Evolutionary conservation across 2,888 invertebrate genomes (phyloP), one percentile per base, ranked within the genome.

Genomic region (Aphrophora alni): DNA sequence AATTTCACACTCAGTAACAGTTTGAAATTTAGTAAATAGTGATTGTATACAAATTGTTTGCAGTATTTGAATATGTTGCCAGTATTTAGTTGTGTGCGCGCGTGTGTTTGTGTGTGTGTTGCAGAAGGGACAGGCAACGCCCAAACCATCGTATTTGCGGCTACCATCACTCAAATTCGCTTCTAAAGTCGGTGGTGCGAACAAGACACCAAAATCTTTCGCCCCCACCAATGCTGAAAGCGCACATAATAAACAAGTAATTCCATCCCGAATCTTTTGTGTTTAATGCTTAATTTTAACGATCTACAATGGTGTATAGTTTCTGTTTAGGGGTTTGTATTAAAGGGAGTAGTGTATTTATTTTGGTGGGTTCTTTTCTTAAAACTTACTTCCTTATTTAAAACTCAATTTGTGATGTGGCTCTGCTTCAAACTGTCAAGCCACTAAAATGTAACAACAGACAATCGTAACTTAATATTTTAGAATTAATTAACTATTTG

Each of bases 81-180:
- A 51, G 33, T 51, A 38, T 77, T 68, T 33, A 68, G 33, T 33
- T 59, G 77, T 77, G 77, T 77, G 77, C 25, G 77, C 76, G 76
- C 27, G 38, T 77, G 77, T 69, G 77, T 77, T 59, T 59, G 59
- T 59, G 77, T 77, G 77, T 70, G 59, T 77, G 77, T 77, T 77
- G 24, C 77, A 77, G 77, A 69, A 38, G 25, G 69, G 24, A 68
- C 26, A 59, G 25, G 24, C 77, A 69, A 21, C 38, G 70, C 38
- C 77, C n/a, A 59, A 59, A 59, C 59, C 59, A 59, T 59, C 59
- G 10, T 21, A 59, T 59, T 59, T 59, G 38, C 68, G 77, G 69
- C 69, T 70, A 25, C 77, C 77, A 38, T 33, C 73, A 17, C 33
- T 70, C 70, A 77, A 77, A 77, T 38, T 33, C 77, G 21, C 69